These are phyloP conservation scores for Drosophila anomalipes DNA, from an alignment of 2,888 invertebrate species.

Conservation along the genomic window DNA sequence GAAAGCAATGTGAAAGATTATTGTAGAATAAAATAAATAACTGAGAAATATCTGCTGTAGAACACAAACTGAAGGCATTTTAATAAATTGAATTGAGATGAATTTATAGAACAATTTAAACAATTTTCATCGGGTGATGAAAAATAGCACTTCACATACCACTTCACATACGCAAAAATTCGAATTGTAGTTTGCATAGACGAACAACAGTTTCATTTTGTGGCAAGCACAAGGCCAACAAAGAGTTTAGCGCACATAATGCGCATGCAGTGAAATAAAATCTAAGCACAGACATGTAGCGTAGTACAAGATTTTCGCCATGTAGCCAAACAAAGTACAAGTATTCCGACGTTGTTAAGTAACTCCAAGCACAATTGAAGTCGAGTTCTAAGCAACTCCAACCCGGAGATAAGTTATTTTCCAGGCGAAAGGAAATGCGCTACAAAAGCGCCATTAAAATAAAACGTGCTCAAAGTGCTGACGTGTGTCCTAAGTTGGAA, in stretches of 20 bases:
- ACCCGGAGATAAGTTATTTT: constrained; percentile 14
- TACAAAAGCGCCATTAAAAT: constrained; percentile 76
- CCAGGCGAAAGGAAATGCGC: constrained; percentile 57
- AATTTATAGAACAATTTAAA: neutral
- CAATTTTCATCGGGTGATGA: neutral
- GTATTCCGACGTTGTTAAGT: constrained; percentile 9
- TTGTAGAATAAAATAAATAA: neutral
- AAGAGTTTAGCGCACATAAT: neutral
- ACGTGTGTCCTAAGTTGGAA: constrained; percentile 34
- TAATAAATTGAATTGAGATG: neutral
- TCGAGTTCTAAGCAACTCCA: constrained; percentile 10
- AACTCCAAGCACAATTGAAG: constrained; percentile 14
- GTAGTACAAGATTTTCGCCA: neutral
- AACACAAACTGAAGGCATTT: neutral
- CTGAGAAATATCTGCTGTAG: neutral
- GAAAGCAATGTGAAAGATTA: neutral
- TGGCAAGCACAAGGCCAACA: constrained; percentile 4
- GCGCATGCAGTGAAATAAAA: constrained; percentile 3
- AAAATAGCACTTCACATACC: neutral
- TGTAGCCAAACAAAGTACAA: constrained; percentile 7
- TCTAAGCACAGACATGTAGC: neutral
- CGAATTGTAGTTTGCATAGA: constrained; percentile 23
- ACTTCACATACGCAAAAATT: neutral
- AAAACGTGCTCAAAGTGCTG: constrained; percentile 74
- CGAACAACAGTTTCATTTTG: constrained; percentile 14